A percentile compares a stretch with the other conserved stretches of the same genome.
These are phyloP conservation scores for Euproctis similis DNA, from an alignment of 2,888 invertebrate genomes.

Conservation along the genomic window DNA sequence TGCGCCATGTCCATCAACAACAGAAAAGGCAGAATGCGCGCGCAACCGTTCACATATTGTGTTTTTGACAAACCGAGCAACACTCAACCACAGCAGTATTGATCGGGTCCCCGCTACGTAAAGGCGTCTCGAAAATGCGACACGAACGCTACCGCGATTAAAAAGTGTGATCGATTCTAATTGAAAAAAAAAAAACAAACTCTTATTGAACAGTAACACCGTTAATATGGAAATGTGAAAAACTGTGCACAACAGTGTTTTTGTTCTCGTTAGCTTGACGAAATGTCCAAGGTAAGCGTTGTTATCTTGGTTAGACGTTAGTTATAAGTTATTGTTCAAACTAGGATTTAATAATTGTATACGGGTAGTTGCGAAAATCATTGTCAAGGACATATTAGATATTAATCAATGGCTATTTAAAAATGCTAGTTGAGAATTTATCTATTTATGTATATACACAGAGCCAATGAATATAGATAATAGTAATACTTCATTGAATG, in stretches of 20 bases:
- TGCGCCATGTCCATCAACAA: conserved; percentile 63
- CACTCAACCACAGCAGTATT: conserved; percentile 45
- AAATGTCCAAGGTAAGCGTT: conserved; percentile 67
- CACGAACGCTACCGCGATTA: conserved; percentile 40
- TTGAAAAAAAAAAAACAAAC: conserved; percentile 7
- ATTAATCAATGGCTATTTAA: too few relatives aligned
- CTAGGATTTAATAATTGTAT: too few relatives aligned
- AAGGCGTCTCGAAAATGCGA: conserved; percentile 54
- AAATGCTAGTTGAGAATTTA: too few relatives aligned
- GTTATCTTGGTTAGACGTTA: conserved; percentile 21
- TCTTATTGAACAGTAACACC: conserved; percentile 13
- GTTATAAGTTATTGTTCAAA: too few relatives aligned
- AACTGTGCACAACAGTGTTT: conserved; percentile 32
- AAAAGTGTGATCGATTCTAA: conserved; percentile 35
- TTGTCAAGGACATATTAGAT: conserved; percentile 40
- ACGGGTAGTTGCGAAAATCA: conserved; percentile 44
- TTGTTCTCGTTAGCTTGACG: conserved; percentile 33
- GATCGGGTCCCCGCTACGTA: conserved; percentile 62
- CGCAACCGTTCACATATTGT: conserved; percentile 52
- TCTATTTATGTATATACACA: too few relatives aligned
- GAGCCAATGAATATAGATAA: too few relatives aligned
- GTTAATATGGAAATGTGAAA: conserved; percentile 41
- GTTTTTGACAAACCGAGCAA: conserved; percentile 35
- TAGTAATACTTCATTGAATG: too few relatives aligned
- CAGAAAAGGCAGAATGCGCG: conserved; percentile 44